Conservation (phyloP, 1,140 invertebrate species). For the Coelopa frigida region DNA sequence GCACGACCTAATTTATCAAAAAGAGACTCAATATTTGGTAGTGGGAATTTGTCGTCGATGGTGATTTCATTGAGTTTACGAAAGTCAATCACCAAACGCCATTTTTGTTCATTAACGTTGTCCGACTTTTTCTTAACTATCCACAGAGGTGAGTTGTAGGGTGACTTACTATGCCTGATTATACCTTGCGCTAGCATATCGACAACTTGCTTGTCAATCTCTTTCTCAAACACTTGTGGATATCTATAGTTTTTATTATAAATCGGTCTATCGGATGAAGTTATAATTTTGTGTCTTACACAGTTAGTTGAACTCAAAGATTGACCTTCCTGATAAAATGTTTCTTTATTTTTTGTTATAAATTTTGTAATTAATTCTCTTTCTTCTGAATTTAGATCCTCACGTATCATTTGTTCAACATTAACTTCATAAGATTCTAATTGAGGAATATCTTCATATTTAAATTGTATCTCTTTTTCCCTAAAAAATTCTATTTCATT, state of each 20-base stretch:
- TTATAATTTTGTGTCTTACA: constrained; percentile 26
- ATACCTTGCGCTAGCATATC: constrained; percentile 43
- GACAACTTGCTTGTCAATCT: constrained; percentile 22
- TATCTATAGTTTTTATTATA: constrained; percentile 31
- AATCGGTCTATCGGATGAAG: constrained; percentile 21
- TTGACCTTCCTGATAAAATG: constrained; percentile 9
- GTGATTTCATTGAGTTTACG: constrained; percentile 40
- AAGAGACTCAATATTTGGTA: constrained; percentile 47
- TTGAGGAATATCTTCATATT: too few species aligned
- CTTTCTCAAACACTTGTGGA: constrained; percentile 37
- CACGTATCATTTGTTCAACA: too few species aligned
- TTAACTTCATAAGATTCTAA: too few species aligned
- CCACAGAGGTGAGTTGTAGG: constrained; percentile 39
- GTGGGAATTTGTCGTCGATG: constrained; percentile 46
- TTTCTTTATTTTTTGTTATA: not conserved
- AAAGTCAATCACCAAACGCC: constrained; percentile 42
- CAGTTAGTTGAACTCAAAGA: constrained; percentile 1
- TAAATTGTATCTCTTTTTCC: too few species aligned
- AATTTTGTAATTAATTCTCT: not conserved
- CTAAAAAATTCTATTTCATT: too few species aligned
- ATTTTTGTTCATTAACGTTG: constrained; percentile 40
- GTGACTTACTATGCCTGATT: constrained; percentile 33
- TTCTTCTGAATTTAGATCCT: not conserved
- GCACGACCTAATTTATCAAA: constrained; percentile 31
- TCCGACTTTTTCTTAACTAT: constrained; percentile 43